Base-by-base conservation (phyloP, 2,797 vertebrate genomes). In the Macropus fuliginosus region DNA sequence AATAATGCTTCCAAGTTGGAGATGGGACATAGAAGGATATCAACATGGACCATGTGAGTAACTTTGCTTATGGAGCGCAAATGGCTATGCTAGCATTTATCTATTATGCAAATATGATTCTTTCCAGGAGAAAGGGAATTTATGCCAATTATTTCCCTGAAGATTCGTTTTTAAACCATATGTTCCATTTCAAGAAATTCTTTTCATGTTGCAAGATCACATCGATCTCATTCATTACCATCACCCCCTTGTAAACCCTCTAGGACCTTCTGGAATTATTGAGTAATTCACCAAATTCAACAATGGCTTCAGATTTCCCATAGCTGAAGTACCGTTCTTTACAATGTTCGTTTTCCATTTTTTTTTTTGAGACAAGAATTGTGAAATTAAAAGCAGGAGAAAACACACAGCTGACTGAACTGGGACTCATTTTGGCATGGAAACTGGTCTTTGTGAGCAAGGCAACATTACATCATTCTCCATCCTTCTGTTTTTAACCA, bases 211-310 rank as follows among this genome's bases (percentile, higher is more conserved):
- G 94, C 89, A 97, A 94, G 91, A 98, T 93, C 93, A 97, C 92
- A 96, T 97, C 96, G 89, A 62, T 98, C 96, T 98, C 93, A 93
- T 96, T 98, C 96, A 97, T 97, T 98, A 96, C 74, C 54, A 55
- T 96, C 95, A 97, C 40, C 87, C 40, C 46, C 92, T 96, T 96
- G 91, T 91, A 96, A 96, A 96, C 54, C 91, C 94, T 92, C 24
- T 54, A 98, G 59, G 40, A 92, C 1, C 52, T 98, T 97, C 91
- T 50, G 54, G 87, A 97, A 96, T 97, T 97, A 98, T 87, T 97
- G 94, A 95, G 91, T 96, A 98, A 98, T 98, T 97, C 93, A 97
- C 87, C 95, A 97, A 98, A 98, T 97, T 98, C 62, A 98, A 92
- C 96, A 97, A 95, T 93, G 90, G 55, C 66, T 97, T 97, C 91